phyloP scores from a whole-genome alignment of 2,113 vertebrate species.

The Stigmatopora argus region DNA sequence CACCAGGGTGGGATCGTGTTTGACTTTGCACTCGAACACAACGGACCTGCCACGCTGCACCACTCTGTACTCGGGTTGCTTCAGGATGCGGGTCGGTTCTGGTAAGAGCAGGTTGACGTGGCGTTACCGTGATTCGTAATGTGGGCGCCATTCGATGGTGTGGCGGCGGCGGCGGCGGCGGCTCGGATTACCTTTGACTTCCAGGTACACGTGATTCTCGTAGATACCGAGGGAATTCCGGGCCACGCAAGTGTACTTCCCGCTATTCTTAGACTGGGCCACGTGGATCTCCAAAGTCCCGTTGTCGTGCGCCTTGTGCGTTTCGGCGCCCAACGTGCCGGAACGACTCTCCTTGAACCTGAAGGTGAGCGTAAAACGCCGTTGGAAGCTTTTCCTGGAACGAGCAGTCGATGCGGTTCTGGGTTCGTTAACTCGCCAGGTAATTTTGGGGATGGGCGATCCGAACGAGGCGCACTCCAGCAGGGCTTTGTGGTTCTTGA shows the following conservation, averaged over 20 bases:
- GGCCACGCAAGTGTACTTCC: slow-evolving; percentile 88
- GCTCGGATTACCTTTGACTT: slow-evolving; percentile 86
- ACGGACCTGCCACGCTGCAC: slow-evolving; percentile 78
- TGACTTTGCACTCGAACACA: slow-evolving; percentile 88
- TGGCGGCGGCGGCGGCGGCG: not conserved
- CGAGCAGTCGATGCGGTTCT: not conserved
- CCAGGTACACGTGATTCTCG: slow-evolving; percentile 84
- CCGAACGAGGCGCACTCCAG: slow-evolving; percentile 88
- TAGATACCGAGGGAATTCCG: slow-evolving; percentile 78
- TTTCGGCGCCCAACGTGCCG: slow-evolving; percentile 77
- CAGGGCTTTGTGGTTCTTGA: slow-evolving; percentile 76
- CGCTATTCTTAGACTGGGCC: slow-evolving; percentile 77
- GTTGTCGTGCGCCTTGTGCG: slow-evolving; percentile 81
- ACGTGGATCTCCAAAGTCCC: slow-evolving; percentile 85
- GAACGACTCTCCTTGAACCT: slow-evolving; percentile 89
- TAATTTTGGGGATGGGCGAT: slow-evolving; percentile 85
- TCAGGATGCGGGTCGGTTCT: slow-evolving; percentile 92
- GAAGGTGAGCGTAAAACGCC: not conserved
- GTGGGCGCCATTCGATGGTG: not conserved
- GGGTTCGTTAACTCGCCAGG: slow-evolving; percentile 75
- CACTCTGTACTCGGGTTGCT: slow-evolving; percentile 81
- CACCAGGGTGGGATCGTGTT: slow-evolving; percentile 80
- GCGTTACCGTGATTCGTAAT: not conserved
- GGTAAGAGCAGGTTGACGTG: slow-evolving; percentile 11
- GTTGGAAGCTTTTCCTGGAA: slow-evolving; percentile 2